phyloP scores from a whole-genome alignment of 2,113 vertebrate genomes.

The Ploceus nigricollis region DNA sequence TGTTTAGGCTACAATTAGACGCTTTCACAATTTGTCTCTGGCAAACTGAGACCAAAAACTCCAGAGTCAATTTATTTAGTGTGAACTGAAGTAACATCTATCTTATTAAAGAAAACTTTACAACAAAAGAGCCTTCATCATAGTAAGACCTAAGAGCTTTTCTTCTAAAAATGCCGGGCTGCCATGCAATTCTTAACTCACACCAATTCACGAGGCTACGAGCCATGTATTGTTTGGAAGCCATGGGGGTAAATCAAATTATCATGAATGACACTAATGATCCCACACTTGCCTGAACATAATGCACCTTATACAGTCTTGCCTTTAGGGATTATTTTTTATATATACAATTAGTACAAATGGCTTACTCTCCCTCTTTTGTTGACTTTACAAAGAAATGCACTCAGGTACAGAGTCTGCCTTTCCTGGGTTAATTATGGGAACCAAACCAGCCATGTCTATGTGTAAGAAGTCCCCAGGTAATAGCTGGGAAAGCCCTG shows the following conservation, averaged over 20 bases:
- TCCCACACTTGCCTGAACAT: conserved; percentile 30
- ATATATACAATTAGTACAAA: conserved; percentile 20
- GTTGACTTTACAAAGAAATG: conserved; percentile 40
- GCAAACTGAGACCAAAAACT: conserved; percentile 36
- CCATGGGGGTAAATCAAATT: conserved; percentile 45
- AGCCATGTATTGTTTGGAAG: conserved; percentile 45
- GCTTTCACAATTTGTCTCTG: conserved; percentile 51
- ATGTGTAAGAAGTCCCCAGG: neutral
- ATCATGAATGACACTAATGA: conserved; percentile 44
- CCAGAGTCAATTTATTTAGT: conserved; percentile 25
- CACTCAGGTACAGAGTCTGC: conserved; percentile 34
- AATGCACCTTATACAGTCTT: neutral
- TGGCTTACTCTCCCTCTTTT: neutral
- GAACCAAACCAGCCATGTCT: neutral
- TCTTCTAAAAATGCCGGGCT: neutral
- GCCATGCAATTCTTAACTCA: neutral
- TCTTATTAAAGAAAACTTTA: neutral
- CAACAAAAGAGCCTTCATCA: neutral
- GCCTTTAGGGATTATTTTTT: conserved; percentile 6
- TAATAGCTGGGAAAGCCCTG: neutral
- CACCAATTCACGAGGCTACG: neutral
- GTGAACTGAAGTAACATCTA: conserved; percentile 49
- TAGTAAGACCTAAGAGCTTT: neutral
- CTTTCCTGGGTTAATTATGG: conserved; percentile 22
- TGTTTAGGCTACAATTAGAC: conserved; percentile 64